These are phyloP conservation scores for Sigmodon hispidus DNA, from an alignment of 2,113 vertebrate genomes.

Conservation along the genomic window DNA sequence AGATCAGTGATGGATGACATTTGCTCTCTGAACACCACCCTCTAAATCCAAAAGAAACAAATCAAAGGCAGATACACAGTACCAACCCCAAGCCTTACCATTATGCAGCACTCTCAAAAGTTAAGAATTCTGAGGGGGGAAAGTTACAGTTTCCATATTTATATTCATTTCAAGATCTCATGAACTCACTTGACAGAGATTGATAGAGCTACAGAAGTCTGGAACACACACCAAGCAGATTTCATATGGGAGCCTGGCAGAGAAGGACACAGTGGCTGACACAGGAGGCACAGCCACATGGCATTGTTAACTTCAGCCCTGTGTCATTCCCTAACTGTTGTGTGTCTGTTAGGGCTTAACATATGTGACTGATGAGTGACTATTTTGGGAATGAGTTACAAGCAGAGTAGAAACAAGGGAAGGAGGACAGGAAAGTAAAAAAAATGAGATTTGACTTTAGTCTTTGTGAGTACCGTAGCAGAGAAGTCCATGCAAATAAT, in stretches of 20 bases:
- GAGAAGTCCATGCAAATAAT: neutral
- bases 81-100: neutral
- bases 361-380: neutral
- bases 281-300: rapidly evolving
- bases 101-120: neutral
- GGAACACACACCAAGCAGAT: neutral
- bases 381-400: neutral
- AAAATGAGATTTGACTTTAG: neutral
- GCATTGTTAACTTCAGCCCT: no score
- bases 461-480: neutral
- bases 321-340: neutral
- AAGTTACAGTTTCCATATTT: neutral
- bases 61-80: neutral
- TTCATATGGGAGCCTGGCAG: neutral
- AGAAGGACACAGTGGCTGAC: neutral
- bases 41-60: conserved; percentile 15
- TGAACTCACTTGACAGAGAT: neutral
- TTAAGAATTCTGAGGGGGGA: neutral
- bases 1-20: neutral
- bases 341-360: neutral
- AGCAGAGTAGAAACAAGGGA: neutral
- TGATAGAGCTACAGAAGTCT: neutral
- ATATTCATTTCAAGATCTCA: neutral
- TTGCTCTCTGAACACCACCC: neutral
- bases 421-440: neutral